Conservation (phyloP, 2,113 vertebrate species). For the Cyanoliseus patagonus region DNA sequence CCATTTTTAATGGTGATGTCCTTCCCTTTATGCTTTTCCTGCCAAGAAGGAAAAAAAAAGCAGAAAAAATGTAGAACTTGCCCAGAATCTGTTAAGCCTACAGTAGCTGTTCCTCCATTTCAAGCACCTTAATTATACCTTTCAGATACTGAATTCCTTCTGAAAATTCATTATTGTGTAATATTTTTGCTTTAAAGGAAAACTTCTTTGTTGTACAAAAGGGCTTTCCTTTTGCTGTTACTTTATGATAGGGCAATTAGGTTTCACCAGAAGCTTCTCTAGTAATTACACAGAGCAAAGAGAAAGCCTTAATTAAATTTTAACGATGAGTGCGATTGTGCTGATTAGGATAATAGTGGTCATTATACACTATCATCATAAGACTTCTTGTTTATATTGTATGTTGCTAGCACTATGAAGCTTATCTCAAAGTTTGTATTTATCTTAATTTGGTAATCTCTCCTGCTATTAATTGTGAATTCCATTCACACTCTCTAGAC, state of each 20-base stretch:
- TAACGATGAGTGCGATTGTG: background rate
- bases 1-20: background rate
- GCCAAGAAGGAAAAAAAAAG: background rate
- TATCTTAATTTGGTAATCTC: constrained; percentile 6
- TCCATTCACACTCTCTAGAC: background rate
- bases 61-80: background rate
- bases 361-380: background rate
- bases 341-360: constrained; percentile 31
- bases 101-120: background rate
- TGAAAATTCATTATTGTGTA: background rate
- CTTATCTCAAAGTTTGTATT: constrained; percentile 1
- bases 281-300: constrained; percentile 19
- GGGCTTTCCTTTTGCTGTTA: background rate
- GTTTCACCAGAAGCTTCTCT: constrained; percentile 2
- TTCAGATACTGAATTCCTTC: background rate
- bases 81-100: background rate
- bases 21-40: background rate
- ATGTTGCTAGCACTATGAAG: background rate
- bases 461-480: background rate
- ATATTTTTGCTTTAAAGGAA: background rate
- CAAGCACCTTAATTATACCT: background rate
- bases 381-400: background rate
- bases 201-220: background rate
- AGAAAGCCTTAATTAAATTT: constrained; percentile 57
- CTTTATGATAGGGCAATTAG: constrained; percentile 4